A percentile compares a stretch with the other conserved stretches of the same genome.
These are phyloP conservation scores for Pomatorhinus ruficollis DNA, from an alignment of 2,113 vertebrate species.

Conservation along the genomic window DNA sequence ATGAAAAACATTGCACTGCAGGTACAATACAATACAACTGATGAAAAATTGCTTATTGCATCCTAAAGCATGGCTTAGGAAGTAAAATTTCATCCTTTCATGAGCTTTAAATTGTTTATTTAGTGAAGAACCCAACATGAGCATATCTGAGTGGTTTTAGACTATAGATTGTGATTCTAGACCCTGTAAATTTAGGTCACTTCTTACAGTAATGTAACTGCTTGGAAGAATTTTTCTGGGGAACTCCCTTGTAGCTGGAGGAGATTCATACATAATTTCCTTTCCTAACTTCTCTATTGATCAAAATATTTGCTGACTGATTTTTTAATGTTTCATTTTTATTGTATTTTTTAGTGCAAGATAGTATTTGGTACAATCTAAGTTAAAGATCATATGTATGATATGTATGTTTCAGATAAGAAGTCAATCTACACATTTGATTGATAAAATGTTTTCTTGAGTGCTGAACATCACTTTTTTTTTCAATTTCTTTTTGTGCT, in stretches of 20 bases:
- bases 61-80: background rate
- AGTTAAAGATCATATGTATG: background rate
- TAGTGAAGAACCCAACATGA: background rate
- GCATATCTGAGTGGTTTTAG: background rate
- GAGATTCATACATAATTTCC: fast-evolving
- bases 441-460: background rate
- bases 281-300: background rate
- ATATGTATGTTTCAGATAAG: background rate
- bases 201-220: background rate
- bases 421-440: background rate
- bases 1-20: background rate
- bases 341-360: background rate
- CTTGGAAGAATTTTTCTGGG: background rate
- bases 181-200: background rate
- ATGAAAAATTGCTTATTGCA: background rate
- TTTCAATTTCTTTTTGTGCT: background rate
- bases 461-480: background rate
- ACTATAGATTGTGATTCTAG: background rate
- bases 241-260: background rate
- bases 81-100: background rate
- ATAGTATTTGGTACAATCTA: background rate
- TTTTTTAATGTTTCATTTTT: background rate
- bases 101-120: background rate
- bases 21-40: background rate
- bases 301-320: background rate